Conservation (phyloP, 2,888 invertebrate genomes). For the Tetragnatha montana region DNA sequence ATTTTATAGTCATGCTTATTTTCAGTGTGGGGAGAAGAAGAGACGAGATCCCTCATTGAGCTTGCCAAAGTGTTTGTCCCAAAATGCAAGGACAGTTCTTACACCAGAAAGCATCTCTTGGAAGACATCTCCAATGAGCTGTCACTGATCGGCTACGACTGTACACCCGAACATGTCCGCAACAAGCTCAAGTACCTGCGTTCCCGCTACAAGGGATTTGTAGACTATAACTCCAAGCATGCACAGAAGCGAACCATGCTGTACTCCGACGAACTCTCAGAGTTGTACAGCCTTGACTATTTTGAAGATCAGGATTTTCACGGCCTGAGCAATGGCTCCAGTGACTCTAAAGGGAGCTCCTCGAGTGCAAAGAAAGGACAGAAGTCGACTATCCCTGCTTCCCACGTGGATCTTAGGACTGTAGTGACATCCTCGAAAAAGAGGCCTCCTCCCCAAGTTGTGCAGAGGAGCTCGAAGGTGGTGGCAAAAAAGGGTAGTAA, state of each 20-base stretch:
- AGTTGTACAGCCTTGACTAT: slow-evolving; percentile 49
- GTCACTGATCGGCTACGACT: slow-evolving; percentile 45
- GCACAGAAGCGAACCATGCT: slow-evolving; percentile 41
- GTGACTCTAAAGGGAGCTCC: neutral
- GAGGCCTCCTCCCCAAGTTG: neutral
- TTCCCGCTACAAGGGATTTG: slow-evolving; percentile 29
- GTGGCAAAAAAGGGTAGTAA: slow-evolving; percentile 34
- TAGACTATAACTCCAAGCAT: slow-evolving; percentile 57
- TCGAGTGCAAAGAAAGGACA: neutral
- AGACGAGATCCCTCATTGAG: slow-evolving; percentile 62
- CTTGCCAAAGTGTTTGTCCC: slow-evolving; percentile 53
- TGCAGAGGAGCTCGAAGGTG: slow-evolving; percentile 27
- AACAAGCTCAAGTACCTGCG: slow-evolving; percentile 62
- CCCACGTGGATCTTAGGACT: slow-evolving; percentile 52
- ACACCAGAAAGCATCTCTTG: slow-evolving; percentile 46
- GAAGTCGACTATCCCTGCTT: slow-evolving; percentile 45
- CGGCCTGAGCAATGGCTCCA: slow-evolving; percentile 27
- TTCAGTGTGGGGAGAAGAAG: slow-evolving; percentile 63
- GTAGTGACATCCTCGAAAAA: slow-evolving; percentile 58
- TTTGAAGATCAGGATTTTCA: slow-evolving; percentile 39
- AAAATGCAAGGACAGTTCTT: slow-evolving; percentile 49
- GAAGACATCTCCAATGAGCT: slow-evolving; percentile 57
- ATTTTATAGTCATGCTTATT: neutral
- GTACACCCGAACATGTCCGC: slow-evolving; percentile 46
- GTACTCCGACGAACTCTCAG: slow-evolving; percentile 48